Percentiles rank a stretch among this genome's conserved stretches.
Conservation (phyloP, 2,113 vertebrate species). For the Myotis yumanensis region DNA sequence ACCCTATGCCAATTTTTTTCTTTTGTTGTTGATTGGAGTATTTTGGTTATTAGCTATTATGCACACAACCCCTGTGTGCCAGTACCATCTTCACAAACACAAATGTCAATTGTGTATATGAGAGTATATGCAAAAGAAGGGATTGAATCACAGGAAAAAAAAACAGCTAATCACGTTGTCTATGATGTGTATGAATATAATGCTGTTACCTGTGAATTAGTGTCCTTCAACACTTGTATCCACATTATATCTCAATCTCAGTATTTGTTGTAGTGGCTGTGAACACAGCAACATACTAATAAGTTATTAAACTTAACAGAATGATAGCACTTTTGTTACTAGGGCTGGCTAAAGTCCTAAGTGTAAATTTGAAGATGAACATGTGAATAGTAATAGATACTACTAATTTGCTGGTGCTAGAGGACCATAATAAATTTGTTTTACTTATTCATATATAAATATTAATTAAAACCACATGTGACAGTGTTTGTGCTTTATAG, state of each 20-base stretch:
- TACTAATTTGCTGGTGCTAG: neutral
- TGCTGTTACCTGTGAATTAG: neutral
- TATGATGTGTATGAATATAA: neutral
- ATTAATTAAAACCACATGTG: slow-evolving; percentile 7
- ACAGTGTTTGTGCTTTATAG: neutral
- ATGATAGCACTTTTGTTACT: neutral
- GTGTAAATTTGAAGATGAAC: neutral
- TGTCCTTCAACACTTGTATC: neutral
- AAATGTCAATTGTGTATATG: neutral
- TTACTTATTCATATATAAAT: slow-evolving; percentile 13
- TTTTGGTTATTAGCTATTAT: neutral
- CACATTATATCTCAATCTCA: neutral
- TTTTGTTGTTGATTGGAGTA: neutral
- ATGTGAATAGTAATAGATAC: neutral
- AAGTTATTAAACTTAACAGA: neutral
- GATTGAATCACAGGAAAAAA: neutral
- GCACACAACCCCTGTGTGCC: neutral
- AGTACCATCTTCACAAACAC: neutral
- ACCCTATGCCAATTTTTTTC: neutral
- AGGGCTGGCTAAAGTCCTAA: neutral
- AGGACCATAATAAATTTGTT: neutral
- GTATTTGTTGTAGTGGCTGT: neutral
- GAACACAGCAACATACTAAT: neutral
- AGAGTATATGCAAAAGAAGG: neutral
- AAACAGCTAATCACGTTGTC: neutral